These are phyloP conservation scores for Diploptera punctata DNA, from an alignment of 2,888 invertebrate species.

Conservation along the genomic window DNA sequence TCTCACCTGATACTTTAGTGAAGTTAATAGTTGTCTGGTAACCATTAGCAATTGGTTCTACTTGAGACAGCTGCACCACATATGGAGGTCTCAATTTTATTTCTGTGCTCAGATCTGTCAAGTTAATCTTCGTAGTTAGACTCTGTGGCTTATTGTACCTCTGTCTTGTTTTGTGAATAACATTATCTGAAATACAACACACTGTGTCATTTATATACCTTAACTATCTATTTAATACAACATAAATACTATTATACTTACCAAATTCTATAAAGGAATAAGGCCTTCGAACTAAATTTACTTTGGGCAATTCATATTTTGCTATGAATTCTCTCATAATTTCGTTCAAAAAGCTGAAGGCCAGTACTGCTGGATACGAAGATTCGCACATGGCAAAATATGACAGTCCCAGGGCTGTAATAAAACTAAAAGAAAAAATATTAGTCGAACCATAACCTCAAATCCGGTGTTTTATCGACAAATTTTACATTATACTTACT, in stretches of 20 bases:
- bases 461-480: too few relatives aligned
- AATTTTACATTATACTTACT: conserved; percentile 54
- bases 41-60: conserved; percentile 47
- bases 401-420: conserved; percentile 51
- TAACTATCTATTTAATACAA: too few relatives aligned
- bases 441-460: too few relatives aligned
- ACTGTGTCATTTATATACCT: too few relatives aligned
- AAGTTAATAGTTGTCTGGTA: conserved; percentile 43
- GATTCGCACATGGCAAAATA: conserved; percentile 54
- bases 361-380: conserved; percentile 54
- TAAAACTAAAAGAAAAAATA: conserved; percentile 48
- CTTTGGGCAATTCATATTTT: conserved; percentile 51
- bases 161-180: conserved; percentile 49
- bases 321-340: conserved; percentile 55
- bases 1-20: conserved; percentile 43
- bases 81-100: conserved; percentile 48
- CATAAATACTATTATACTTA: conserved; percentile 1
- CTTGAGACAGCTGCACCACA: conserved; percentile 45
- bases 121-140: conserved; percentile 49
- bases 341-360: conserved; percentile 57
- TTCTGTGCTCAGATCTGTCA: conserved; percentile 49
- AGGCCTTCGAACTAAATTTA: conserved; percentile 53
- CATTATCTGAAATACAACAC: conserved; percentile 44
- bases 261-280: conserved; percentile 57
- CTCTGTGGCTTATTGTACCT: conserved; percentile 50